phyloP scores from a whole-genome alignment of 2,113 vertebrate genomes.

The Brachypodius melanocephalos region DNA sequence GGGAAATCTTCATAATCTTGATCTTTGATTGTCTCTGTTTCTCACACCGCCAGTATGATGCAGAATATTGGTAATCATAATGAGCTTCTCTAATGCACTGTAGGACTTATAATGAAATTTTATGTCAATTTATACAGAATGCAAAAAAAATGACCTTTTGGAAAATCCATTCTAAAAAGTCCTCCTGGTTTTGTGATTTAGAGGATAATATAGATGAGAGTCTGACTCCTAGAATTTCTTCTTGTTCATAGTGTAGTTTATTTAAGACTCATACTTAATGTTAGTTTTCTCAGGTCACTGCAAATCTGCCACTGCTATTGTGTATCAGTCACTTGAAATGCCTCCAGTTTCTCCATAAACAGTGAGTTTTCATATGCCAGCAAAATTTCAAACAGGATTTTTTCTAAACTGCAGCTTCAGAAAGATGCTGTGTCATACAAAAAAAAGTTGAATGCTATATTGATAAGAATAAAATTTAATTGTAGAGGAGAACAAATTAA shows the following conservation, averaged over 20 bases:
- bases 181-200: background rate
- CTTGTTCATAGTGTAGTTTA: background rate
- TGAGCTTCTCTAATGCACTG: background rate
- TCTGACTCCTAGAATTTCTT: background rate
- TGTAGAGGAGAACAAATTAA: background rate
- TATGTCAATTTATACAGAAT: background rate
- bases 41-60: background rate
- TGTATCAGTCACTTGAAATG: background rate
- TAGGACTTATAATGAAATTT: background rate
- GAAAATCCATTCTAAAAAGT: background rate
- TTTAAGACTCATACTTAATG: background rate
- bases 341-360: background rate
- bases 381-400: background rate
- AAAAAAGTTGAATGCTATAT: background rate
- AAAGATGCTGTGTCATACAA: background rate
- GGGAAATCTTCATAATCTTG: background rate
- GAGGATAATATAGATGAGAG: background rate
- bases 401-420: background rate
- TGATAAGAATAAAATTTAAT: background rate
- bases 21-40: background rate
- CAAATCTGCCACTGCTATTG: background rate
- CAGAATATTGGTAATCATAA: background rate
- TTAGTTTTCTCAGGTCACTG: background rate
- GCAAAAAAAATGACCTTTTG: background rate
- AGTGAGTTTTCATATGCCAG: background rate